A percentile compares a stretch with the other conserved stretches of the same genome.
Conservation (phyloP, 2,113 vertebrate genomes). For the Coptodon bakossiorum region DNA sequence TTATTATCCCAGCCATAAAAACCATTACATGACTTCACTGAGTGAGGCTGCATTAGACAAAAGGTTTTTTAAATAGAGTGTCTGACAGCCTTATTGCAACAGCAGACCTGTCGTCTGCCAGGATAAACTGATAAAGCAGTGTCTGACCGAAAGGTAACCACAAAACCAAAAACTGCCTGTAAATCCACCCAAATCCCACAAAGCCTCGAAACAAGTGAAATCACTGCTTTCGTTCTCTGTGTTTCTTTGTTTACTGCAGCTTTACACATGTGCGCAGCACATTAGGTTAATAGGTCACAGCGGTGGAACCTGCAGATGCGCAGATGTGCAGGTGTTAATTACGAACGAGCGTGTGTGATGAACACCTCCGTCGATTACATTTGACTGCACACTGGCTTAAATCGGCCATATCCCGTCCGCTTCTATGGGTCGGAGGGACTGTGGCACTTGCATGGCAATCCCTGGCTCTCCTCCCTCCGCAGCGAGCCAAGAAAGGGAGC, state of each 20-base stretch:
- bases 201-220: not conserved
- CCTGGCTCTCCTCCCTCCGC: not conserved
- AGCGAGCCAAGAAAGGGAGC: conserved; percentile 19
- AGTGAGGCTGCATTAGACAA: not conserved
- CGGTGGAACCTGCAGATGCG: conserved; percentile 35
- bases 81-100: not conserved
- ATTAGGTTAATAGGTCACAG: conserved; percentile 29
- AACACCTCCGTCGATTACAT: conserved; percentile 42
- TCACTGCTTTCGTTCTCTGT: not conserved
- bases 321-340: conserved; percentile 56
- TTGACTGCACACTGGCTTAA: conserved; percentile 40
- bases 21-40: not conserved
- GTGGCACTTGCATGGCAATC: not conserved
- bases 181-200: conserved; percentile 14
- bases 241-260: conserved; percentile 1
- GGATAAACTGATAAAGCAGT: not conserved
- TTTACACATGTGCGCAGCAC: not conserved
- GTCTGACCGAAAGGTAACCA: conserved; percentile 1
- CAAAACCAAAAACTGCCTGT: not conserved
- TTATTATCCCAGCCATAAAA: not conserved
- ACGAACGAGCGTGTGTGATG: conserved; percentile 39
- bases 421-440: not conserved
- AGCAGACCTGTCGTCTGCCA: conserved; percentile 12
- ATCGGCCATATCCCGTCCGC: conserved; percentile 10
- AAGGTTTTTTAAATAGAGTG: not conserved